Conservation (phyloP, 2,113 vertebrate genomes). For the Clarias magur region DNA sequence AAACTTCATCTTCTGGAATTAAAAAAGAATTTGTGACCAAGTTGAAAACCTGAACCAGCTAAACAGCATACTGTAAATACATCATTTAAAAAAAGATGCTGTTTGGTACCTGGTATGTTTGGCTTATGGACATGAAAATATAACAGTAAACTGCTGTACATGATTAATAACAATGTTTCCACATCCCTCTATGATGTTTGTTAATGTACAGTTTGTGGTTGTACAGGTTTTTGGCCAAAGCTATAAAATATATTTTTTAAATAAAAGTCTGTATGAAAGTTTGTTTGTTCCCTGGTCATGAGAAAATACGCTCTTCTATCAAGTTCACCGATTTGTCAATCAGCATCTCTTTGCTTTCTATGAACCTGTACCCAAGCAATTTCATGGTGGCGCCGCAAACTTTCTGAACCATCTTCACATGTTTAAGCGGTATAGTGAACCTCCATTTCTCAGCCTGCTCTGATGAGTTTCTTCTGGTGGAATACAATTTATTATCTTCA, state of each 20-base stretch:
- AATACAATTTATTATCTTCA: no score
- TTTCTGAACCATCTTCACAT: constrained; percentile 88
- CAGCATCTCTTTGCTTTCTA: constrained; percentile 75
- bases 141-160: not conserved
- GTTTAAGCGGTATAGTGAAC: constrained; percentile 88
- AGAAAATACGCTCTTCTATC: constrained; percentile 78
- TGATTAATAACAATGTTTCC: not conserved
- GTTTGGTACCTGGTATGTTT: not conserved
- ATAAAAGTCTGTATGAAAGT: not conserved
- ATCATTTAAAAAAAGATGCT: not conserved
- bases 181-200: not conserved
- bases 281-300: constrained; percentile 7
- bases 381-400: constrained; percentile 84
- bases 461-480: constrained; percentile 93
- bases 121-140: not conserved
- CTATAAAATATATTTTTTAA: constrained; percentile 15
- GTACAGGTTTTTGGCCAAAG: not conserved
- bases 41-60: no score
- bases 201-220: not conserved
- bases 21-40: not conserved
- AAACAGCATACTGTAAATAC: no score
- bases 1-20: not conserved
- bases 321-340: constrained; percentile 87
- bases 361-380: constrained; percentile 90
- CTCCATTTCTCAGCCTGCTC: constrained; percentile 97